A percentile compares a stretch with the other conserved stretches of the same genome.
phyloP scores from a whole-genome alignment of 2,797 vertebrate species.

The Amblyraja radiata region DNA sequence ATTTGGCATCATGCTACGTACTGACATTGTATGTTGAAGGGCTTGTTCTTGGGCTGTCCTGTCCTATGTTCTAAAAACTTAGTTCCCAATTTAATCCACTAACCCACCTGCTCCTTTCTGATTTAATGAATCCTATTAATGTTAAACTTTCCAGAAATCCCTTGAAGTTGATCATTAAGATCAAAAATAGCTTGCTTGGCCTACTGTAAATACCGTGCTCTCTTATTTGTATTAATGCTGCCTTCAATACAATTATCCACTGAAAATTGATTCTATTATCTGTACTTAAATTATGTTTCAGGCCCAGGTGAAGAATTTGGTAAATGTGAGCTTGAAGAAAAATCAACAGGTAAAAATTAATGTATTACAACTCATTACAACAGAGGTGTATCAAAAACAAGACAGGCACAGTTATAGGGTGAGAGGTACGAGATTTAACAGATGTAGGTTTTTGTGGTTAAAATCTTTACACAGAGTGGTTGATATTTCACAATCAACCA shows the following conservation, averaged over 20 bases:
- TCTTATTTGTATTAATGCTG: neutral
- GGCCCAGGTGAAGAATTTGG: neutral
- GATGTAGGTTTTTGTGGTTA: too few relatives aligned
- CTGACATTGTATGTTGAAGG: too few relatives aligned
- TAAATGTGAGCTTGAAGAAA: neutral
- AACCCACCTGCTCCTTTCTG: neutral
- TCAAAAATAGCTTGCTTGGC: neutral
- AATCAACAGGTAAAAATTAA: slow-evolving; percentile 15
- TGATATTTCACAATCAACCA: too few relatives aligned
- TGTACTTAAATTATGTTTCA: slow-evolving; percentile 15
- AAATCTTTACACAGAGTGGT: too few relatives aligned
- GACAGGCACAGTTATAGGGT: too few relatives aligned
- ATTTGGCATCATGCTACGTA: too few relatives aligned
- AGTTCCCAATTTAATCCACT: neutral
- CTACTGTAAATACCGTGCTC: neutral
- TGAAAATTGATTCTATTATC: neutral
- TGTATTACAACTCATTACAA: neutral
- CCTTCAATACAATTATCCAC: neutral
- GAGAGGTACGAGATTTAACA: too few relatives aligned
- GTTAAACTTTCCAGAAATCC: neutral
- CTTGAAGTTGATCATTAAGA: neutral
- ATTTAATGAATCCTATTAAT: neutral
- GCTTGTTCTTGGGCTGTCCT: too few relatives aligned
- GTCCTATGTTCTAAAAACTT: too few relatives aligned
- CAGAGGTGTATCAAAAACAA: too few relatives aligned